Base-by-base conservation (phyloP, 2,797 vertebrate genomes). In the Euphonia xanthogaster region DNA sequence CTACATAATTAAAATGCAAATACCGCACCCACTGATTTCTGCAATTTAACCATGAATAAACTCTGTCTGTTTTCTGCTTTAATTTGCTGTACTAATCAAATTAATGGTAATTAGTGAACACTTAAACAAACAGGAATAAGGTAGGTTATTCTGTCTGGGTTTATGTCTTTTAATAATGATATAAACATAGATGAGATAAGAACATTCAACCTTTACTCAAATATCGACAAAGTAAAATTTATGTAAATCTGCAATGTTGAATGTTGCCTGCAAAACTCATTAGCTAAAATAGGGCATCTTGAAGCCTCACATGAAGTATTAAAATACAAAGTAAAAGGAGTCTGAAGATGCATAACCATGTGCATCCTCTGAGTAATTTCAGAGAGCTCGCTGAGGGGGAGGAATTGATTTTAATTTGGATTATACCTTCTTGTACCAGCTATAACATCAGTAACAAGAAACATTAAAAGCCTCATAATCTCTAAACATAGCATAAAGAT, bases 1-100 rank as follows among this genome's bases (percentile, higher is more conserved):
- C 61, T 71, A 78, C 66, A 77, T 91, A 91, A 95, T 95, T 96
- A 91, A 95, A 91, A 93, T 93, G 71, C 77, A 95, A 94, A 96
- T 90, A 74, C 33, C 71, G 47, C 62, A 53, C 42, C 19, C 39
- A 68, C 58, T 87, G 86, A 93, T 88, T 95, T 92, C 68, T 93
- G 68, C 67, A 95, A 79, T 95, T 91, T 94, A 81, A 45, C 58
- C 8, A 6, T 86, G 74, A 90, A 90, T 61, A 93, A 93, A 93
- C 61, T 73, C 72, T 92, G n/a, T 84, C 39, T 94, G 20, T 75
- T 88, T 89, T 93, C 53, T 92, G 71, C 18, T 94, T 91, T 94
- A 87, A 95, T 94, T 92, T 82, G 35, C 31, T 50, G 12, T 54
- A 62, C 35, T 93, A 87, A 82, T 87, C 33, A 83, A 85, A 94